Evolutionary conservation across 1,140 invertebrate genomes (phyloP).

Genomic region (Babylonia areolata): DNA sequence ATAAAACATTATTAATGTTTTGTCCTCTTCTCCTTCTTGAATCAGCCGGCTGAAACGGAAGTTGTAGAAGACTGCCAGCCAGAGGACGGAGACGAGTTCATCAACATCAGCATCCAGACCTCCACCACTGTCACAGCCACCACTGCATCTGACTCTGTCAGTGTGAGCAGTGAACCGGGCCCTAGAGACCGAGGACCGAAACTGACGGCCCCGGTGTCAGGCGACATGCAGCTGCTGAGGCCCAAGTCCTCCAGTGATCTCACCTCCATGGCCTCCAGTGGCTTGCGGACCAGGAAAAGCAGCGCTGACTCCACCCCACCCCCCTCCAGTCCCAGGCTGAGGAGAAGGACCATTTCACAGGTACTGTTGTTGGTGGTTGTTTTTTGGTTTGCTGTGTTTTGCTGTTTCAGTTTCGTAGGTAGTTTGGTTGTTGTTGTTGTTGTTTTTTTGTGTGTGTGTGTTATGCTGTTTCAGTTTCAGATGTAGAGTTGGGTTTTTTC

Average conservation of each 20-base stretch:
- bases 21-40: too few species aligned
- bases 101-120: slow-evolving; percentile 54
- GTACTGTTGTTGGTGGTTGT: neutral
- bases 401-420: too few species aligned
- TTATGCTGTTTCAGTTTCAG: too few species aligned
- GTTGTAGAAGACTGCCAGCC: slow-evolving; percentile 34
- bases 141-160: neutral
- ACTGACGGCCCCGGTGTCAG: neutral
- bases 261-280: neutral
- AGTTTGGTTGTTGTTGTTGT: too few species aligned
- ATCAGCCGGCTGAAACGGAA: slow-evolving; percentile 37
- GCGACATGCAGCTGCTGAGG: neutral
- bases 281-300: neutral
- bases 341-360: neutral
- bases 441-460: too few species aligned
- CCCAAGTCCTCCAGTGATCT: neutral
- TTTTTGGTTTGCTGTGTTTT: neutral
- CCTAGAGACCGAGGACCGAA: slow-evolving; percentile 18
- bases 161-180: neutral
- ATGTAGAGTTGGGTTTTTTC: too few species aligned
- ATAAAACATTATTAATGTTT: too few species aligned
- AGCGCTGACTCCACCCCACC: neutral
- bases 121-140: neutral
- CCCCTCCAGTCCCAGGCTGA: slow-evolving; percentile 8
- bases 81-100: slow-evolving; percentile 47